These are phyloP conservation scores for Octodonta nipae DNA, from an alignment of 2,888 invertebrate species.

Conservation along the genomic window DNA sequence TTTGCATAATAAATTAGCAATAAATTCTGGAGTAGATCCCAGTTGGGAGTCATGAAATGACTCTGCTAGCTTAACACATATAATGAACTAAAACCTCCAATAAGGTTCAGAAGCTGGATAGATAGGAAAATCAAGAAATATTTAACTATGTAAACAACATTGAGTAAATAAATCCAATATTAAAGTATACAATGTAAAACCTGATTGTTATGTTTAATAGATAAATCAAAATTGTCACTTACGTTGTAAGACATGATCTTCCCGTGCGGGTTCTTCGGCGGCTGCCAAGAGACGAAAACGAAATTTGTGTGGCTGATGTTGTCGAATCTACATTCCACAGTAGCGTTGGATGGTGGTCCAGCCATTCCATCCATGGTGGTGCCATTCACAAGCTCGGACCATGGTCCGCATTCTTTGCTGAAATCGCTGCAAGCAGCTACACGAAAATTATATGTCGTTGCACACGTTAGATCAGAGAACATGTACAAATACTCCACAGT, in stretches of 20 bases:
- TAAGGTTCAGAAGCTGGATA: no score
- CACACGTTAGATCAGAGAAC: constrained; percentile 63
- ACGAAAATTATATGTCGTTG: constrained; percentile 68
- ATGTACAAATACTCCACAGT: constrained; percentile 57
- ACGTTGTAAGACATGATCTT: constrained; percentile 66
- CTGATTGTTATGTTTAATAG: no score
- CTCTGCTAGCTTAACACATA: no score
- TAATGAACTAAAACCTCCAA: no score
- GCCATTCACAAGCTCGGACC: constrained; percentile 65
- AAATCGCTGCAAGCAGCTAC: constrained; percentile 71
- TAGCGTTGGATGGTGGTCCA: constrained; percentile 56
- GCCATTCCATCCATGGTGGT: constrained; percentile 74
- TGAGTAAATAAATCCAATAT: no score
- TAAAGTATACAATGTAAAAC: no score
- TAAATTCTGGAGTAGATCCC: no score
- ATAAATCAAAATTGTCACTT: constrained; percentile 8
- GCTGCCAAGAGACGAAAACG: constrained; percentile 59
- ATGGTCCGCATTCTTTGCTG: constrained; percentile 60
- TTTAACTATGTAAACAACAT: no score
- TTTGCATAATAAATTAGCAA: no score
- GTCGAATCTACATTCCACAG: constrained; percentile 51
- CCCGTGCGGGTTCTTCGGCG: constrained; percentile 62
- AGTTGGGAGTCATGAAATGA: no score
- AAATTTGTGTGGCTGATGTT: constrained; percentile 45
- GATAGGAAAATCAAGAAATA: no score